Conservation (phyloP, 2,888 invertebrate species). For the Chelonus formosanus region DNA sequence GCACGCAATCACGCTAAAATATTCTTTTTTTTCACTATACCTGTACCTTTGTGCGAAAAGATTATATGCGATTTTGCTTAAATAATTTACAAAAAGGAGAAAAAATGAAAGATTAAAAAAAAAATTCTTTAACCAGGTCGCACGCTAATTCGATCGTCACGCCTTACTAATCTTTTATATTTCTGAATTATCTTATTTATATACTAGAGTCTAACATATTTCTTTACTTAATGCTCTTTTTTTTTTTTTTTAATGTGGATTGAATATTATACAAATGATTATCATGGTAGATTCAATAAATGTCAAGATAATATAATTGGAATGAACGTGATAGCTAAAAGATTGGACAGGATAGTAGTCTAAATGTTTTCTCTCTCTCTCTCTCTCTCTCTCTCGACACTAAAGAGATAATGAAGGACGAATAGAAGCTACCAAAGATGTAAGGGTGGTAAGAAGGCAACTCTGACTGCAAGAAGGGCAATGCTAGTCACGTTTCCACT, state of each 20-base stretch:
- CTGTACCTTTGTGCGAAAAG: constrained; percentile 17
- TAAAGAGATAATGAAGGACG: constrained; percentile 61
- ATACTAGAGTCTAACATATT: no score
- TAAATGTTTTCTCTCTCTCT: no score
- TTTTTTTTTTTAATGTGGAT: no score
- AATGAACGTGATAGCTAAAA: no score
- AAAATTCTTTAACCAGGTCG: constrained; percentile 40
- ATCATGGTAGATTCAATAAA: no score
- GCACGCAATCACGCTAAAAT: constrained; percentile 51
- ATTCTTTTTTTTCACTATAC: constrained; percentile 28
- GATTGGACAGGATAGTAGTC: background rate
- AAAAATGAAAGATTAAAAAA: constrained; percentile 23
- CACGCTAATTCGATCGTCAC: constrained; percentile 40
- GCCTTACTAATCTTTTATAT: constrained; percentile 22
- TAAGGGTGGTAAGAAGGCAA: constrained; percentile 59
- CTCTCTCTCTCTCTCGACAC: no score
- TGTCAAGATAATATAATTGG: no score
- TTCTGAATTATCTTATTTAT: background rate
- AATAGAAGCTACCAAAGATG: constrained; percentile 52
- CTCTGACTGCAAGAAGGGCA: constrained; percentile 39
- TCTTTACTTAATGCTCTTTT: no score
- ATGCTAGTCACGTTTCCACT: constrained; percentile 65
- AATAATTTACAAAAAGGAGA: constrained; percentile 10
- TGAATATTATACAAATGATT: no score
- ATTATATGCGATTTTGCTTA: constrained; percentile 1